Evolutionary conservation across 1,140 invertebrate genomes (phyloP), one percentile per base, ranked within the genome.

Genomic region (Rhyzopertha dominica): DNA sequence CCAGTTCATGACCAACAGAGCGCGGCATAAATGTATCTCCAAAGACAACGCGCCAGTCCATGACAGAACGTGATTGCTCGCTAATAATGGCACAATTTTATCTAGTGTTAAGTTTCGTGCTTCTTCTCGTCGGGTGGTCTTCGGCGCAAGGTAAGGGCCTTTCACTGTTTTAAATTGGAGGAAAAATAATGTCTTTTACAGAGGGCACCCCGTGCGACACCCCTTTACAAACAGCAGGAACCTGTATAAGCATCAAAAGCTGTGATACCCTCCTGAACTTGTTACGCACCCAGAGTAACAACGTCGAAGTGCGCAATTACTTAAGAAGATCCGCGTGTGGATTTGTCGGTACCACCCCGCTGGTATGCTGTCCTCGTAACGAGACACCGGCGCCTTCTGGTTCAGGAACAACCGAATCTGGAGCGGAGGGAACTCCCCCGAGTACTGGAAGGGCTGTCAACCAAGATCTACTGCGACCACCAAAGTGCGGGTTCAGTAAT

Each of bases 241-340:
- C 29, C 12, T 79, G 77, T 43, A 52, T 71, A 4, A 66, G 65
- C 12, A 62, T 79, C 12, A 61, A 49, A 47, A 44, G 47, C 8
- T 80, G 78, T 40, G 43, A 58, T 2, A 41, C 55, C 0, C 51
- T 80, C 5, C 9, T 76, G 1, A 43, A 69, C 40, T 47, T 70
- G 34, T 59, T 73, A 29, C 56, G 54, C 34, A 41, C 34, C 2
- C 50, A 62, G 26, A 43, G 64, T 7, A 23, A 53, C 24, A 43
- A 51, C 16, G 31, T 37, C 8, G 31, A 55, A 42, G 58, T 57
- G 5, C 44, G 55, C 4, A 56, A 56, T 4, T 77, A 69, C 49
- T 51, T 81, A 9, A 66, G 71, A 7, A 59, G 59, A 25, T 77
- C 74, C 0, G 56, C 75, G 7, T 82, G 80, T 49, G 72, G 71